A percentile compares a stretch with the other conserved stretches of the same genome.
Conservation (phyloP, 2,888 invertebrate genomes). For the Cephus spinipes region DNA sequence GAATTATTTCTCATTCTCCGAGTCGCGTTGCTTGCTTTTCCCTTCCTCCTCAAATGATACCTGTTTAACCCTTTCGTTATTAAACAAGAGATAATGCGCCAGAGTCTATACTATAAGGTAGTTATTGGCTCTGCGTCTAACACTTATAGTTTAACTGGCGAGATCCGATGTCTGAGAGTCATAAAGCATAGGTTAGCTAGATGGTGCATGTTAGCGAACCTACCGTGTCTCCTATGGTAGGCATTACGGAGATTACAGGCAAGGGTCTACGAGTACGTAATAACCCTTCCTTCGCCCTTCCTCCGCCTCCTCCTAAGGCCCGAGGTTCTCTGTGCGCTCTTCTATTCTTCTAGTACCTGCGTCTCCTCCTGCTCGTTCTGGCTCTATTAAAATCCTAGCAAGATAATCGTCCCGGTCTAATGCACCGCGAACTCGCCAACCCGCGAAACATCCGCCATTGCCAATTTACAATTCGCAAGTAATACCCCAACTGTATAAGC, state of each 20-base stretch:
- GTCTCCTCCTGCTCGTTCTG: constrained; percentile 26
- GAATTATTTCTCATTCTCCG: background rate
- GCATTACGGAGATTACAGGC: constrained; percentile 58
- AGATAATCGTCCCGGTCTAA: constrained; percentile 25
- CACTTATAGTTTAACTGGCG: constrained; percentile 49
- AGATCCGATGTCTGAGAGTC: constrained; percentile 56
- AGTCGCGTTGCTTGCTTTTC: background rate
- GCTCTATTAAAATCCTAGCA: constrained; percentile 51
- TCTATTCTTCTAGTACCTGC: background rate
- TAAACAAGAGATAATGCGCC: background rate
- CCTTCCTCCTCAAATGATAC: background rate
- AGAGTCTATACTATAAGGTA: background rate
- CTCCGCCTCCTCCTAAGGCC: constrained; percentile 18
- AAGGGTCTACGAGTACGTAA: constrained; percentile 38
- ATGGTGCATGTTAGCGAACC: constrained; percentile 33
- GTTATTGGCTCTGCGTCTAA: background rate
- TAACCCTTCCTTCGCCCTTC: constrained; percentile 37
- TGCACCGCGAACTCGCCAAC: constrained; percentile 50
- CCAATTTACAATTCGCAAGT: background rate
- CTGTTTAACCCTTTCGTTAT: background rate
- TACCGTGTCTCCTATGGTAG: constrained; percentile 49
- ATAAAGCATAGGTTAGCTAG: constrained; percentile 47
- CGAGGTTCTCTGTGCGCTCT: background rate
- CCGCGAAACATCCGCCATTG: constrained; percentile 33
- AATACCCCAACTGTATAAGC: background rate